phyloP scores from a whole-genome alignment of 2,797 vertebrate genomes.

The Sebastes aleutianus region DNA sequence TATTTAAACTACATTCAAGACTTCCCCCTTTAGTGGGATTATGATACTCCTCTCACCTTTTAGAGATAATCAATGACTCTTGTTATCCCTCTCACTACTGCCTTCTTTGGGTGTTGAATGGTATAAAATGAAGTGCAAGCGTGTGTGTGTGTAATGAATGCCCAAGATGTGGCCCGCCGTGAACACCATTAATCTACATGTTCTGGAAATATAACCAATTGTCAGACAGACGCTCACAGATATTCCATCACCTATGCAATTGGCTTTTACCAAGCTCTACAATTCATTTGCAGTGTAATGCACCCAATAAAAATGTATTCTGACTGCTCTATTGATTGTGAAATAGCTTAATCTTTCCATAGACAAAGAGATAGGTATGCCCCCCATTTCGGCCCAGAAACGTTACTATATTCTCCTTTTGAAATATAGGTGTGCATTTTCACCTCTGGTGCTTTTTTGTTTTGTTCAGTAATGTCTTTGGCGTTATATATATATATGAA shows the following conservation, averaged over 20 bases:
- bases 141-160: conserved; percentile 72
- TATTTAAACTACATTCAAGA: conserved; percentile 82
- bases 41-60: conserved; percentile 78
- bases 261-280: conserved; percentile 79
- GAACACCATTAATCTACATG: conserved; percentile 88
- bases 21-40: conserved; percentile 77
- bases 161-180: conserved; percentile 69
- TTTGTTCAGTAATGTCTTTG: background rate
- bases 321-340: conserved; percentile 83
- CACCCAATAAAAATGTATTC: conserved; percentile 80
- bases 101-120: conserved; percentile 69
- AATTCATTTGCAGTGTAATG: conserved; percentile 86
- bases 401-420: conserved; percentile 49
- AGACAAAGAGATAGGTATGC: conserved; percentile 73
- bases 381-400: conserved; percentile 63
- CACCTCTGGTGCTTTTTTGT: background rate
- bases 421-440: conserved; percentile 50
- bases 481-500: background rate
- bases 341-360: conserved; percentile 81
- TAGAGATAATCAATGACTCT: conserved; percentile 87
- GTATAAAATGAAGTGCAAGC: conserved; percentile 69
- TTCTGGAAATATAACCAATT: conserved; percentile 87
- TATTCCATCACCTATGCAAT: conserved; percentile 86
- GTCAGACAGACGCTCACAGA: conserved; percentile 79
- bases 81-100: conserved; percentile 71